Conservation (phyloP, 2,797 vertebrate genomes). For the Pipistrellus pipistrellus region DNA sequence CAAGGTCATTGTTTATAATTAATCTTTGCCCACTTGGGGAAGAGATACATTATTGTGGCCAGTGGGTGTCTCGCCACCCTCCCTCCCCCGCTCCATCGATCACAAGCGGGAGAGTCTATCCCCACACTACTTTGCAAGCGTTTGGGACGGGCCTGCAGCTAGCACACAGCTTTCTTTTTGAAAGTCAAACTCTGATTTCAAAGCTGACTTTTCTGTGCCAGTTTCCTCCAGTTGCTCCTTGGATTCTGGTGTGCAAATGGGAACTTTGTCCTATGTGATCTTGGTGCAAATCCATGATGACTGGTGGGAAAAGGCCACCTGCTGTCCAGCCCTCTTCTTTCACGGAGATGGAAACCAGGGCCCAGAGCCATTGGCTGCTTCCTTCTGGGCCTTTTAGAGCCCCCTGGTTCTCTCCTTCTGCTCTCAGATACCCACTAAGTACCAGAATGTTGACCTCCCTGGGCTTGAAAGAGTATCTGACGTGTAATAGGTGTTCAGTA, state of each 20-base stretch:
- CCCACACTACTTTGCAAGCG: fast-evolving
- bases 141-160: background rate
- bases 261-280: background rate
- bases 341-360: background rate
- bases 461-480: background rate
- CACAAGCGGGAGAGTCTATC: background rate
- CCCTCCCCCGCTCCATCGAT: too few relatives aligned
- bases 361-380: background rate
- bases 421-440: background rate
- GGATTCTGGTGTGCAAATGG: background rate
- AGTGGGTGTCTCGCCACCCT: background rate
- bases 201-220: background rate
- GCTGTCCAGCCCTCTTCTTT: background rate
- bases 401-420: background rate
- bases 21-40: background rate
- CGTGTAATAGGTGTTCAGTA: background rate
- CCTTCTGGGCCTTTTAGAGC: fast-evolving
- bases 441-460: background rate
- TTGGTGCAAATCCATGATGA: background rate
- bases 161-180: background rate
- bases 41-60: background rate
- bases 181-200: background rate
- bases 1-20: background rate
- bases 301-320: background rate
- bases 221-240: background rate